A percentile compares a stretch with the other conserved stretches of the same genome.
Evolutionary conservation across 2,888 invertebrate genomes (phyloP).

Genomic region (Ethmia dodecea): DNA sequence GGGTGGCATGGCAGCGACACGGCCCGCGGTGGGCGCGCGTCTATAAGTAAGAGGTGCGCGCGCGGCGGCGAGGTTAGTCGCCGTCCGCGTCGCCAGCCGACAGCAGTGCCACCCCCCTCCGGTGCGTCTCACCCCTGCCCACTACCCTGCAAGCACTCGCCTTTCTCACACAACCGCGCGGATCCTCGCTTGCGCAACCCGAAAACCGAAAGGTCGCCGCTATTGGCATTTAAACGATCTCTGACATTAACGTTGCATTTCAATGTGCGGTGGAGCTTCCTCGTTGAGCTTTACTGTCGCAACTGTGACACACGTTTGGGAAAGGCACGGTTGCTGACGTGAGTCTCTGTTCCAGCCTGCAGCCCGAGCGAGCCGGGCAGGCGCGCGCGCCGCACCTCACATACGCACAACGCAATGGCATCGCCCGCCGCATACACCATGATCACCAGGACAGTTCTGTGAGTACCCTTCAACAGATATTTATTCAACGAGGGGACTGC

Average conservation of each 20-base stretch:
- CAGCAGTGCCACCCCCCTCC: conserved; percentile 38
- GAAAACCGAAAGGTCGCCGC: conserved; percentile 70
- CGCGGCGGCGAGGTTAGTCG: conserved; percentile 74
- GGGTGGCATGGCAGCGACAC: conserved; percentile 14
- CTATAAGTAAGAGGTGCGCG: conserved; percentile 72
- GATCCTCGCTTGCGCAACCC: conserved; percentile 71
- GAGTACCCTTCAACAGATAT: conserved; percentile 35
- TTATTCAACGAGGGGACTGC: background rate
- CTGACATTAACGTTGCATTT: conserved; percentile 76
- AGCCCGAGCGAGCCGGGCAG: conserved; percentile 53
- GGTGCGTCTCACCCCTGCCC: conserved; percentile 53
- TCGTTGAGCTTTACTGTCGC: conserved; percentile 72
- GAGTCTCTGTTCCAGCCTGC: conserved; percentile 69
- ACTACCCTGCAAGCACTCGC: conserved; percentile 48
- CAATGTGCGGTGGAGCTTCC: conserved; percentile 73
- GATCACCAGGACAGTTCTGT: conserved; percentile 64
- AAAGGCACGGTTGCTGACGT: conserved; percentile 71
- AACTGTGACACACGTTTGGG: conserved; percentile 66
- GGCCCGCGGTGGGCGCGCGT: conserved; percentile 48
- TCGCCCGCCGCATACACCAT: conserved; percentile 34
- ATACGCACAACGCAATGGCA: conserved; percentile 26
- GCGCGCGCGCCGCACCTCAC: conserved; percentile 32
- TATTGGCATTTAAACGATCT: conserved; percentile 76
- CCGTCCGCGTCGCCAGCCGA: conserved; percentile 66
- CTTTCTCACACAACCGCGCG: conserved; percentile 71